These are phyloP conservation scores for Camptogramma bilineatum DNA, from an alignment of 2,888 invertebrate species.

Conservation along the genomic window DNA sequence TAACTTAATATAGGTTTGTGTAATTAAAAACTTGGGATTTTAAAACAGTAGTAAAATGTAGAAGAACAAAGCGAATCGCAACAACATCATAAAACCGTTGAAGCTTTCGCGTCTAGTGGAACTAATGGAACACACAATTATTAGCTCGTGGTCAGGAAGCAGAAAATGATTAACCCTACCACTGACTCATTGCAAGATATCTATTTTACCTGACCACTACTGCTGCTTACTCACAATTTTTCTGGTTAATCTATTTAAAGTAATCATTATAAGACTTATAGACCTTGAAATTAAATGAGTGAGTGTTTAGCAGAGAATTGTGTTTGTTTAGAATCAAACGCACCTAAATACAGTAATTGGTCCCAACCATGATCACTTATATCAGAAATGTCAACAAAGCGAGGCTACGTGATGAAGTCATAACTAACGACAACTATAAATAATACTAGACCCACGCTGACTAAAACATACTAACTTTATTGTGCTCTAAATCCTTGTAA, in stretches of 20 bases:
- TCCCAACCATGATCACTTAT: conserved; percentile 45
- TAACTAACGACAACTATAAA: conserved; percentile 73
- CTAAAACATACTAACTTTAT: conserved; percentile 62
- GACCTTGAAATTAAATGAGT: conserved; percentile 42
- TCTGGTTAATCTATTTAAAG: conserved; percentile 46
- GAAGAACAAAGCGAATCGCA: conserved; percentile 58
- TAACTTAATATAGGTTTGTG: conserved; percentile 22
- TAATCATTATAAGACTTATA: conserved; percentile 33
- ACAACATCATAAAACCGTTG: conserved; percentile 56
- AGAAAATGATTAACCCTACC: conserved; percentile 69
- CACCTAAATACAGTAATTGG: conserved; percentile 42
- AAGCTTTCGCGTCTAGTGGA: conserved; percentile 71
- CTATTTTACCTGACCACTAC: conserved; percentile 60
- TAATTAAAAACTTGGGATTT: conserved; percentile 17
- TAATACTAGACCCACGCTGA: conserved; percentile 70
- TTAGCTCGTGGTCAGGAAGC: conserved; percentile 69
- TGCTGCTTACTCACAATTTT: conserved; percentile 56
- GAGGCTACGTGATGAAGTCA: conserved; percentile 73
- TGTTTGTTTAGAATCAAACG: conserved; percentile 41
- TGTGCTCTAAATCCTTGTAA: conserved; percentile 48
- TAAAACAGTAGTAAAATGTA: conserved; percentile 50
- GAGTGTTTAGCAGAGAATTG: conserved; percentile 35
- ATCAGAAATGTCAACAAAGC: conserved; percentile 59
- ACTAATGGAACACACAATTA: conserved; percentile 77
- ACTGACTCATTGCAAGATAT: conserved; percentile 67